Evolutionary conservation across 2,888 invertebrate genomes (phyloP), one percentile per base, ranked within the genome.

Genomic region (Eurytoma adleriae): DNA sequence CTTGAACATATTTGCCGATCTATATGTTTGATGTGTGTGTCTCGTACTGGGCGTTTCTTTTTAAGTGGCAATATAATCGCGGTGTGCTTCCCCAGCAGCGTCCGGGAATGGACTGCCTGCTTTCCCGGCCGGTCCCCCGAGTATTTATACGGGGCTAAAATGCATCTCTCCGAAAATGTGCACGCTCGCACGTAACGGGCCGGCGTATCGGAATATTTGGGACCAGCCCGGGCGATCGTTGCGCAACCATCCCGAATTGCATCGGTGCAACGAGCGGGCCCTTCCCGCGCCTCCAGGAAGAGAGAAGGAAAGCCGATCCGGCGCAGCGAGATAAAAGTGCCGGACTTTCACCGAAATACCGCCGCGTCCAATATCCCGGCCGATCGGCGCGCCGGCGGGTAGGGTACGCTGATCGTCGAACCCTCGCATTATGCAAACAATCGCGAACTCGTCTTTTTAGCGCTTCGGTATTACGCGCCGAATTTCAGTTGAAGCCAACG

Each of bases 121-220:
- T 14, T 57, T 78, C 20, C 0, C 52, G 18, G 7, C 27, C 20
- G 52, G 27, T 27, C 57, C 66, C 48, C 59, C 66, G 20, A 18
- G 48, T 81, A 81, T 78, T 81, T 81, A 81, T 81, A 81, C 78
- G 69, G 70, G 78, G 74, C 66, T 76, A 80, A 80, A 77, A 57
- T 56, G 68, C 64, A 74, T 62, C 67, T 70, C 66, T 54, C 62
- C 70, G 14, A 30, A 74, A 79, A 59, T 50, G 24, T 18, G 50
- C 20, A 54, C 27, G 20, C 20, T n/a, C 52, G 24, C 59, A 71
- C 78, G 72, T 73, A 79, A 69, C 48, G 13, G n/a, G 50, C 48
- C 64, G 40, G 40, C 18, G 54, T 54, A n/a, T 40, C 40, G 40
- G 40, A 40, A 40, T 40, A 40, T 40, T 40, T 40, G 40, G 40